Evolutionary conservation across 2,888 invertebrate genomes (phyloP).

Genomic region (Marronus borbonicus): DNA sequence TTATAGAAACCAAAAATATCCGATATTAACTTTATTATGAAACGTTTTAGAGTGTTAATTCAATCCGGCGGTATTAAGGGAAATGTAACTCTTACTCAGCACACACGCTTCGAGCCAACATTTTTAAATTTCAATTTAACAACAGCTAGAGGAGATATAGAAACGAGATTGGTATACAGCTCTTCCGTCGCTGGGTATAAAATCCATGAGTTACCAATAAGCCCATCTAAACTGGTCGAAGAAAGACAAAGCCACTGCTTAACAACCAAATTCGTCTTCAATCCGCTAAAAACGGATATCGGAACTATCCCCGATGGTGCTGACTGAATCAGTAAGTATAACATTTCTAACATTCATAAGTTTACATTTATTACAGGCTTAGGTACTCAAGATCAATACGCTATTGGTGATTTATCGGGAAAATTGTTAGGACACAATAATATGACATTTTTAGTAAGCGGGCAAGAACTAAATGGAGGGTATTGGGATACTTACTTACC

Average conservation of each 20-base stretch:
- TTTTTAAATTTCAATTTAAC: constrained; percentile 82
- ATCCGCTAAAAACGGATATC: constrained; percentile 79
- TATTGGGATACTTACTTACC: constrained; percentile 92
- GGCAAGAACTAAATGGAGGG: constrained; percentile 81
- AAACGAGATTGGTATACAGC: constrained; percentile 82
- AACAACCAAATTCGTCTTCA: constrained; percentile 82
- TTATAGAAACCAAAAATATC: background rate
- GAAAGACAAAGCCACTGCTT: constrained; percentile 75
- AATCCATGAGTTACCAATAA: constrained; percentile 81
- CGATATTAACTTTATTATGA: constrained; percentile 5
- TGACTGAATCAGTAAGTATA: background rate
- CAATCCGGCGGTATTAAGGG: constrained; percentile 88
- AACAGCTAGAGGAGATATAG: constrained; percentile 78
- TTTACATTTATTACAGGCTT: constrained; percentile 70
- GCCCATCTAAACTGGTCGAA: constrained; percentile 72
- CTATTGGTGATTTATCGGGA: constrained; percentile 91
- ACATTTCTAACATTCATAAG: background rate
- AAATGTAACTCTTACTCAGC: constrained; percentile 83
- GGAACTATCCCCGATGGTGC: constrained; percentile 79
- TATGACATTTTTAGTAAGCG: constrained; percentile 80
- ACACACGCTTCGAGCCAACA: constrained; percentile 88
- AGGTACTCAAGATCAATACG: constrained; percentile 92
- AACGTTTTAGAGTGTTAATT: constrained; percentile 75
- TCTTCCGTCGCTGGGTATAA: constrained; percentile 81
- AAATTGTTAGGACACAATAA: constrained; percentile 85